A percentile compares a stretch with the other conserved stretches of the same genome.
Conservation (phyloP, 2,113 vertebrate genomes). For the Sturnus vulgaris region DNA sequence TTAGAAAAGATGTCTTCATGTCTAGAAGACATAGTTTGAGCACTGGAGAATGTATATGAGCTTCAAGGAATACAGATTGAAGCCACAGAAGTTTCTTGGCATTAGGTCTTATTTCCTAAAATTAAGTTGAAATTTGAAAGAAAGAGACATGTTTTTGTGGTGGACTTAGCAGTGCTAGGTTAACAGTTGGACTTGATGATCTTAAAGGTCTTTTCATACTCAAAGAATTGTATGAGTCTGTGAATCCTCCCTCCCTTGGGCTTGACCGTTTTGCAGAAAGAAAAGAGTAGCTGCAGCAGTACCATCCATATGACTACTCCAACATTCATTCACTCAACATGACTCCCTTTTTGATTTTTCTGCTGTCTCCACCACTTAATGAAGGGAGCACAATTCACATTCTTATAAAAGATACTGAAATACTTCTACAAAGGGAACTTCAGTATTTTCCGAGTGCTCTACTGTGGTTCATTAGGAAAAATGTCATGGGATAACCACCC, state of each 20-base stretch:
- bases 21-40: neutral
- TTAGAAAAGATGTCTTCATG: neutral
- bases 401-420: neutral
- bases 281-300: neutral
- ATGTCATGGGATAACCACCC: neutral
- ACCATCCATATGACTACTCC: neutral
- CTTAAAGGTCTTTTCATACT: neutral
- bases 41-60: neutral
- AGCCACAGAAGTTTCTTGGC: neutral
- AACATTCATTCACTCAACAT: neutral
- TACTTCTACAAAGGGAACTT: neutral
- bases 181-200: neutral
- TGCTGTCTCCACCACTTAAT: neutral
- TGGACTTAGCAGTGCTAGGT: neutral
- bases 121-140: neutral
- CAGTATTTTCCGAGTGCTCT: neutral
- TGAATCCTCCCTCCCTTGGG: neutral
- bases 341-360: neutral
- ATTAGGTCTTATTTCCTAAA: neutral
- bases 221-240: neutral
- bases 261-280: neutral
- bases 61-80: neutral
- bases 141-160: neutral
- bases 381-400: neutral
- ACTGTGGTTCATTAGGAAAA: neutral